Evolutionary conservation across 2,797 vertebrate genomes (phyloP).

Genomic region (Meda fulgida): DNA sequence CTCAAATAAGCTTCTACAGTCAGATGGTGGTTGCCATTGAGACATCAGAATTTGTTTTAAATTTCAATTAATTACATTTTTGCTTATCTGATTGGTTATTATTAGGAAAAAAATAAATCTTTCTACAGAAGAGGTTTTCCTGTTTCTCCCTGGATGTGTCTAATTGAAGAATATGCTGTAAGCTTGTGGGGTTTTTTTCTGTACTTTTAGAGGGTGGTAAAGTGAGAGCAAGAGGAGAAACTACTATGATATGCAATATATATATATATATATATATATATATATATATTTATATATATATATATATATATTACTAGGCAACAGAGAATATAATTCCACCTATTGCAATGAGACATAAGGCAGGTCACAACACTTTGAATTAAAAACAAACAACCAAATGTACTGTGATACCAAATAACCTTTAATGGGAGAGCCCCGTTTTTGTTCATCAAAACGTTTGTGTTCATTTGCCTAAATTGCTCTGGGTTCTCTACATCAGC

Average conservation of each 20-base stretch:
- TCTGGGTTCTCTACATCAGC: conserved; percentile 35
- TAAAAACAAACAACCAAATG: conserved; percentile 46
- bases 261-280: too few relatives aligned
- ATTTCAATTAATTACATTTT: too few relatives aligned
- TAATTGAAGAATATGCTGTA: not conserved
- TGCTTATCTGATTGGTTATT: not conserved
- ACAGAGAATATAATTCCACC: conserved; percentile 51
- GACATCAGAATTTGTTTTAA: not conserved
- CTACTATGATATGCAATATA: not conserved
- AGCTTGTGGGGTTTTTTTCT: not conserved
- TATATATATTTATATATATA: too few relatives aligned
- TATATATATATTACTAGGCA: too few relatives aligned
- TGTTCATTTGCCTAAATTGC: conserved; percentile 19
- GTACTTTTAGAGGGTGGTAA: conserved; percentile 29
- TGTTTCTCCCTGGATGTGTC: not conserved
- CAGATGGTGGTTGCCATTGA: not conserved
- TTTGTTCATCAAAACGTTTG: conserved; percentile 20
- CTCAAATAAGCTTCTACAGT: not conserved
- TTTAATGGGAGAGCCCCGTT: not conserved
- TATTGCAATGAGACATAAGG: conserved; percentile 41
- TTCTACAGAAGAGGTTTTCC: not conserved
- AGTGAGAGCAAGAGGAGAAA: not conserved
- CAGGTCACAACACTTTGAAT: conserved; percentile 13
- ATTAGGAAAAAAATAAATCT: too few relatives aligned
- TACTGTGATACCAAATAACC: conserved; percentile 26